Conservation (phyloP, 2,113 vertebrate genomes). For the Prolemur simus region DNA sequence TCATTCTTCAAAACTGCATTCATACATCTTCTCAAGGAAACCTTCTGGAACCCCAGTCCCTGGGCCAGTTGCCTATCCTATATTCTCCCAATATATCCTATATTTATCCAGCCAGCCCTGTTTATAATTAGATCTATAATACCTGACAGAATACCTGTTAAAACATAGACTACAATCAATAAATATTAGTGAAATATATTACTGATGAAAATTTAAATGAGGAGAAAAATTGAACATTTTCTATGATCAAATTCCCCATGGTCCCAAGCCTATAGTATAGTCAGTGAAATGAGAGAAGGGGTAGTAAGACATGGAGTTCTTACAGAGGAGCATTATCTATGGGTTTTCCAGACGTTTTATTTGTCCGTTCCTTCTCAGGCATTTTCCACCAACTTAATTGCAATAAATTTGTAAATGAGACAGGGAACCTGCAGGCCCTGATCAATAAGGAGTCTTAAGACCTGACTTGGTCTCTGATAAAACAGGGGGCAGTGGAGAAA, state of each 20-base stretch:
- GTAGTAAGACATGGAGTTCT: not conserved
- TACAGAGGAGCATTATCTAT: not conserved
- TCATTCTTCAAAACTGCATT: not conserved
- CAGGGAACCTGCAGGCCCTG: too few species aligned
- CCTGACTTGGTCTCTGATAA: too few species aligned
- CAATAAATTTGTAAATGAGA: not conserved
- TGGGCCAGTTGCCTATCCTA: not conserved
- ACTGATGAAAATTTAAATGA: not conserved
- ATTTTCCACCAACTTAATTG: not conserved
- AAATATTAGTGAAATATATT: not conserved
- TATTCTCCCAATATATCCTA: not conserved
- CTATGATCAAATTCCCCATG: not conserved
- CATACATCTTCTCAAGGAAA: not conserved
- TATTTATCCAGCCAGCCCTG: not conserved
- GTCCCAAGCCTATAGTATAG: not conserved
- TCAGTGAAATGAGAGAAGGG: not conserved
- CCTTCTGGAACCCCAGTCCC: not conserved
- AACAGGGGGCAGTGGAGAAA: too few species aligned
- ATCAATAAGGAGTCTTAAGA: too few species aligned
- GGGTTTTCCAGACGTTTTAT: accelerated
- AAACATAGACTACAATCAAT: not conserved
- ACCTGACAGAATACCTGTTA: not conserved
- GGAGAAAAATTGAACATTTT: not conserved
- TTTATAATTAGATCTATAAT: not conserved
- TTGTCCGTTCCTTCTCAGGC: not conserved